Conservation (phyloP, 2,888 invertebrate species). For the Agriopis leucophaearia region DNA sequence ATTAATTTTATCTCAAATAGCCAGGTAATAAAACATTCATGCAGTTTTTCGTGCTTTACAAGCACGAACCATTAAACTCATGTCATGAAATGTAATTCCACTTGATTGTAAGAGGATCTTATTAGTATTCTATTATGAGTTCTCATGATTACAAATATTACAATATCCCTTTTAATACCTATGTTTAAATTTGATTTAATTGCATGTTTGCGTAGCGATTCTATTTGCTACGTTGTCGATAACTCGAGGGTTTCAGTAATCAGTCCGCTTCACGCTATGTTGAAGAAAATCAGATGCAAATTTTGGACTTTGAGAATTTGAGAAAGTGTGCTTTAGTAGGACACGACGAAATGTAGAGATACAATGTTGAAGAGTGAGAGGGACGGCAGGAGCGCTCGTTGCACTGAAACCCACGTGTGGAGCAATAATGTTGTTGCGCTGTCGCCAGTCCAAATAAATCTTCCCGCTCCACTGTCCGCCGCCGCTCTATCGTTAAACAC, state of each 20-base stretch:
- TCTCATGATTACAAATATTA: not conserved
- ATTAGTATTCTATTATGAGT: too few relatives aligned
- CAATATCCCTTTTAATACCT: not conserved
- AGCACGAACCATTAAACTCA: slow-evolving; percentile 41
- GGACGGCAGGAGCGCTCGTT: slow-evolving; percentile 51
- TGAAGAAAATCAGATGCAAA: slow-evolving; percentile 45
- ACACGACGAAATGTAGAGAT: slow-evolving; percentile 49
- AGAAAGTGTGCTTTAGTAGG: slow-evolving; percentile 53
- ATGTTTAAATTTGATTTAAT: slow-evolving; percentile 32
- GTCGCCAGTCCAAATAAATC: slow-evolving; percentile 64
- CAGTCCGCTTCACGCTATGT: slow-evolving; percentile 48
- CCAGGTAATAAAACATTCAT: slow-evolving; percentile 20
- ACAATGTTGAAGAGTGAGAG: slow-evolving; percentile 59
- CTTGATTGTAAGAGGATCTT: slow-evolving; percentile 44
- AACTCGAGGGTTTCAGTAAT: slow-evolving; percentile 42
- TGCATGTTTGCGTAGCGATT: slow-evolving; percentile 32
- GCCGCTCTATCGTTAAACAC: slow-evolving; percentile 60
- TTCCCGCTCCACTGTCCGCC: slow-evolving; percentile 54
- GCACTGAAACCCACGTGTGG: slow-evolving; percentile 62
- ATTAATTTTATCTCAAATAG: slow-evolving; percentile 24
- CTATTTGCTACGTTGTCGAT: slow-evolving; percentile 27
- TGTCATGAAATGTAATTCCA: slow-evolving; percentile 47
- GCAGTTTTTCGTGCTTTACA: slow-evolving; percentile 42
- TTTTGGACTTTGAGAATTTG: slow-evolving; percentile 44
- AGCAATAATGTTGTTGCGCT: slow-evolving; percentile 65